Conservation (phyloP, 2,888 invertebrate species). For the Drosophila tanythrix region DNA sequence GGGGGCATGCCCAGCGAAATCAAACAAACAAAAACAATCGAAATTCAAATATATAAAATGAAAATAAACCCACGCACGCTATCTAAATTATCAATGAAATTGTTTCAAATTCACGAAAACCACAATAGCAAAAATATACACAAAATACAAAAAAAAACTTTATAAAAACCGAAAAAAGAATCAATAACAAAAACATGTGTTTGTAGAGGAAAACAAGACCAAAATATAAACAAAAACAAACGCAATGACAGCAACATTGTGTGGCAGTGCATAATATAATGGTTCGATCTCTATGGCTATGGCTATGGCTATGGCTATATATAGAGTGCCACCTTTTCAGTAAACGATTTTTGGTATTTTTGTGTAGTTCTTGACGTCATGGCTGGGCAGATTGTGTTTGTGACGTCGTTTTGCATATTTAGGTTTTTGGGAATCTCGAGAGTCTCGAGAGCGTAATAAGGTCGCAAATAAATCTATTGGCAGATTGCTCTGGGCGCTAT, state of each 20-base stretch:
- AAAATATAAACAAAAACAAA: conserved; percentile 48
- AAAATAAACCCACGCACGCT: conserved; percentile 47
- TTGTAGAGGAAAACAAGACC: conserved; percentile 39
- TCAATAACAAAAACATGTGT: conserved; percentile 55
- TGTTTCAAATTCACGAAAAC: conserved; percentile 50
- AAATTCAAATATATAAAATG: background rate
- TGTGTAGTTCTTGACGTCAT: conserved; percentile 50
- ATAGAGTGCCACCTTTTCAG: conserved; percentile 35
- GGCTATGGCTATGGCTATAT: conserved; percentile 13
- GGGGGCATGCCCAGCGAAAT: conserved; percentile 34
- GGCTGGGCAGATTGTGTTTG: background rate
- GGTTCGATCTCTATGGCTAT: conserved; percentile 26
- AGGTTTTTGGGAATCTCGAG: conserved; percentile 40
- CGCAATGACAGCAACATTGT: conserved; percentile 10
- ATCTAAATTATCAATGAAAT: conserved; percentile 69
- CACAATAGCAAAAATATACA: conserved; percentile 31
- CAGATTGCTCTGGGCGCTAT: conserved; percentile 41
- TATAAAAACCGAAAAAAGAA: conserved; percentile 11
- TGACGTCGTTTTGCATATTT: conserved; percentile 22
- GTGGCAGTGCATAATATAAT: conserved; percentile 5
- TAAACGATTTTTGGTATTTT: conserved; percentile 12
- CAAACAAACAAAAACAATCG: conserved; percentile 39
- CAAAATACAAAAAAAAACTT: conserved; percentile 27
- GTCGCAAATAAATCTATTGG: conserved; percentile 28
- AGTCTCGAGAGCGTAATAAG: conserved; percentile 46